These are phyloP conservation scores for Urocynchramus pylzowi DNA, from an alignment of 2,113 vertebrate genomes.

Conservation along the genomic window DNA sequence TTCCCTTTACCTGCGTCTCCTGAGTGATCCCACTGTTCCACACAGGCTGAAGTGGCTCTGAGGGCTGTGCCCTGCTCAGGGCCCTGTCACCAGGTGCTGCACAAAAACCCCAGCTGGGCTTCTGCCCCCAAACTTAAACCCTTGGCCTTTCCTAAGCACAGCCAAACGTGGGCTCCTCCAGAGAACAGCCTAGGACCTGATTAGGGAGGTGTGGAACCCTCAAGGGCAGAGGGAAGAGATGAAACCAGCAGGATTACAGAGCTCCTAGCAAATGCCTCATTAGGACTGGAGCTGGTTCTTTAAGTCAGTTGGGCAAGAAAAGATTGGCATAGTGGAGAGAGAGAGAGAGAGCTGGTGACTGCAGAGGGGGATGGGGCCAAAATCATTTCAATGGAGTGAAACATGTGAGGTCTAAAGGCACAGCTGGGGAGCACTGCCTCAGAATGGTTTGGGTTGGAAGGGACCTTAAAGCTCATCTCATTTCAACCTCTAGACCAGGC, in stretches of 20 bases:
- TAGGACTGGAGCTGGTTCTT: not conserved
- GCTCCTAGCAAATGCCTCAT: not conserved
- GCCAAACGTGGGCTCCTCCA: not conserved
- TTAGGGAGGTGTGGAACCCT: not conserved
- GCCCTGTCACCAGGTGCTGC: not conserved
- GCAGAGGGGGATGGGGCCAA: not conserved
- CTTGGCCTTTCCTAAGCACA: not conserved
- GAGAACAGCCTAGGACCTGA: not conserved
- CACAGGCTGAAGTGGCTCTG: not conserved
- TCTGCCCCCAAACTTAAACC: not conserved
- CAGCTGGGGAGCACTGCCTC: not conserved
- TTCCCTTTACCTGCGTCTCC: not conserved
- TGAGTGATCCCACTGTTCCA: fast-evolving
- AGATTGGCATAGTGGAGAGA: not conserved
- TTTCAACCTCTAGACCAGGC: not conserved
- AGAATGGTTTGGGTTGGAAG: not conserved
- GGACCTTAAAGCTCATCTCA: not conserved
- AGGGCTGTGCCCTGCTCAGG: not conserved
- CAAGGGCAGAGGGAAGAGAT: not conserved
- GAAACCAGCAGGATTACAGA: not conserved
- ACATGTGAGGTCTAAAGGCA: not conserved
- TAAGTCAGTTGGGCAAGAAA: not conserved
- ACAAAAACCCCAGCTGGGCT: not conserved
- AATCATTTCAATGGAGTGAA: not conserved
- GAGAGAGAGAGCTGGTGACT: not conserved